Evolutionary conservation across 1,140 invertebrate species (phyloP).

Genomic region (Ips nitidus): DNA sequence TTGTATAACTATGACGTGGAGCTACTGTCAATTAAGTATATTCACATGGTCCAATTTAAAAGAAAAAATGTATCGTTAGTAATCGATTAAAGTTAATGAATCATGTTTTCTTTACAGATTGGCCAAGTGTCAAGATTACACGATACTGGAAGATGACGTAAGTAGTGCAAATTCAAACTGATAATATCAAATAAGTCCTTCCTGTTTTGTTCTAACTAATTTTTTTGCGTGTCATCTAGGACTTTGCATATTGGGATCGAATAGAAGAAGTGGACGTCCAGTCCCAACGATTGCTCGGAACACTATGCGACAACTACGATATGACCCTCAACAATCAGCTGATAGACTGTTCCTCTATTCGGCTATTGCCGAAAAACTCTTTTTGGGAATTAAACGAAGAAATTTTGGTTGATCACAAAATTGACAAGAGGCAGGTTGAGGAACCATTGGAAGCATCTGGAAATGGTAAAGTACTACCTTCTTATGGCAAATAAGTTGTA

Average conservation of each 20-base stretch:
- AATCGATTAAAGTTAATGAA: too few relatives aligned
- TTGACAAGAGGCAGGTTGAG: slow-evolving; percentile 27
- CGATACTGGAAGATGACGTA: too few relatives aligned
- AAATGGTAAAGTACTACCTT: slow-evolving; percentile 7
- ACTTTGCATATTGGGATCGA: not conserved
- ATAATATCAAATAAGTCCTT: too few relatives aligned
- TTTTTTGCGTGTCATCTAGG: not conserved
- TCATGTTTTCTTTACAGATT: too few relatives aligned
- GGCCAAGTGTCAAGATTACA: too few relatives aligned
- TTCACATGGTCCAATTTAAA: too few relatives aligned
- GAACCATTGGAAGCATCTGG: slow-evolving; percentile 34
- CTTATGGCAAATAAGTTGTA: not conserved
- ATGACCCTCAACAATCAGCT: slow-evolving; percentile 5
- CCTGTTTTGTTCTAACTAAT: too few relatives aligned
- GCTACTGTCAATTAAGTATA: too few relatives aligned
- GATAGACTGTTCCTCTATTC: slow-evolving; percentile 24
- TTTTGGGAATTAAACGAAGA: not conserved
- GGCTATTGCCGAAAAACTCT: slow-evolving; percentile 7
- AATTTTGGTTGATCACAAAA: not conserved
- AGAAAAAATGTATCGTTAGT: too few relatives aligned
- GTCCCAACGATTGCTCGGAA: not conserved
- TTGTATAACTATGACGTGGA: too few relatives aligned
- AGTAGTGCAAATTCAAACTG: too few relatives aligned
- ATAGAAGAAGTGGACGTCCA: not conserved
- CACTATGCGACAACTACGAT: slow-evolving; percentile 30